Evolutionary conservation across 2,888 invertebrate genomes (phyloP), one percentile per base, ranked within the genome.

Genomic region (Papilio elwesi): DNA sequence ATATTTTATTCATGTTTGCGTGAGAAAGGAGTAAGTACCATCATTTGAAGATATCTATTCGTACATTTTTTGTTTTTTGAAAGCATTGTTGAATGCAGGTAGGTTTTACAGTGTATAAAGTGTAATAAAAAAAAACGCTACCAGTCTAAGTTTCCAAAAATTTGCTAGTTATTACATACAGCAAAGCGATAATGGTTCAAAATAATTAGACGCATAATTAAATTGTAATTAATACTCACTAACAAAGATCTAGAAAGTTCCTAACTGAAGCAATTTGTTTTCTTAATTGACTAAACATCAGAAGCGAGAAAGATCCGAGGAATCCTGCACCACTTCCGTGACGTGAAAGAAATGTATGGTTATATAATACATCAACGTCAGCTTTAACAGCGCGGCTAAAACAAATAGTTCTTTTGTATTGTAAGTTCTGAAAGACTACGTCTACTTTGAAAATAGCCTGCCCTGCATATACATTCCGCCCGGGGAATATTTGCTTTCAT

Each of bases 331-430:
- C 65, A 67, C 43, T 66, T 66, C 51, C 71, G 13, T 59, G 71
- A 65, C 71, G 52, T 38, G 55, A 53, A 53, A 67, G 71, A 67
- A 71, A 71, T 71, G 67, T 68, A 62, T 59, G 51, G 66, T 71
- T 71, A 53, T 71, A 67, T 62, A 67, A 71, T 71, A 67, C 47
- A 71, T 71, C 71, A 71, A 71, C 62, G 71, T 71, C 67, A 63
- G 67, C 66, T 71, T 71, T 63, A 71, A 71, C 71, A 62, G 62
- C 52, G 62, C 51, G 52, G 62, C 71, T 67, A 59, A 68, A 71
- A 68, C 71, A 68, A 68, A 71, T 71, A 71, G 71, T 67, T 68
- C 47, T 71, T 68, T 62, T 67, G 67, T 71, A 53, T 36, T 67
- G 59, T 51, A 51, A 66, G 13, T 65, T 70, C 70, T 38, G 26